phyloP scores from a whole-genome alignment of 2,113 vertebrate genomes.

The Neolamprologus toae region DNA sequence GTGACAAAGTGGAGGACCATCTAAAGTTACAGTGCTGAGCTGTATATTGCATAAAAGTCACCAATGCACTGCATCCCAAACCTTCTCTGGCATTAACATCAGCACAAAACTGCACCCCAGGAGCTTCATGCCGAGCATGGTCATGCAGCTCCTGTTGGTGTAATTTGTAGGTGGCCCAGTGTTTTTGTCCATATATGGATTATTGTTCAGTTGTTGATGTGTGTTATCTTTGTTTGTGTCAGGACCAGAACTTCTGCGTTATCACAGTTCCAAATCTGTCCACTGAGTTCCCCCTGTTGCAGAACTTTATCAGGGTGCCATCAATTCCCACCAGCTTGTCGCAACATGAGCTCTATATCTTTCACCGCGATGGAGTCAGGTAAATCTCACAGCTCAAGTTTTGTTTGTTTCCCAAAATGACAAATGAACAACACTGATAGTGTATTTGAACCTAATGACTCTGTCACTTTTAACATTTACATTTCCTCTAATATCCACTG shows the following conservation, averaged over 20 bases:
- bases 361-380: constrained; percentile 75
- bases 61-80: neutral
- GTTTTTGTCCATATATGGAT: neutral
- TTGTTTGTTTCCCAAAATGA: neutral
- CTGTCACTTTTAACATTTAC: neutral
- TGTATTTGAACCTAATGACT: neutral
- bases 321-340: constrained; percentile 53
- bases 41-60: neutral
- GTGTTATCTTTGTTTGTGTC: neutral
- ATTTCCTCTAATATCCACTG: neutral
- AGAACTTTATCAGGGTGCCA: constrained; percentile 71
- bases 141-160: neutral
- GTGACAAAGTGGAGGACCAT: neutral
- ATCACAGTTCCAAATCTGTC: constrained; percentile 70
- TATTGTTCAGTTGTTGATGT: neutral
- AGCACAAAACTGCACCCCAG: neutral
- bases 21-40: neutral
- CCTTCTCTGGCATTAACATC: neutral
- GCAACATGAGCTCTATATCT: constrained; percentile 77
- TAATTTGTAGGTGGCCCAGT: neutral
- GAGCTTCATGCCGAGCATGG: neutral
- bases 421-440: neutral
- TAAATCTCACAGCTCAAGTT: constrained; percentile 19
- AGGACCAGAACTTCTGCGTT: constrained; percentile 83
- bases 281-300: constrained; percentile 77